Base-by-base conservation (phyloP, 1,140 invertebrate genomes). In the Sinella curviseta region DNA sequence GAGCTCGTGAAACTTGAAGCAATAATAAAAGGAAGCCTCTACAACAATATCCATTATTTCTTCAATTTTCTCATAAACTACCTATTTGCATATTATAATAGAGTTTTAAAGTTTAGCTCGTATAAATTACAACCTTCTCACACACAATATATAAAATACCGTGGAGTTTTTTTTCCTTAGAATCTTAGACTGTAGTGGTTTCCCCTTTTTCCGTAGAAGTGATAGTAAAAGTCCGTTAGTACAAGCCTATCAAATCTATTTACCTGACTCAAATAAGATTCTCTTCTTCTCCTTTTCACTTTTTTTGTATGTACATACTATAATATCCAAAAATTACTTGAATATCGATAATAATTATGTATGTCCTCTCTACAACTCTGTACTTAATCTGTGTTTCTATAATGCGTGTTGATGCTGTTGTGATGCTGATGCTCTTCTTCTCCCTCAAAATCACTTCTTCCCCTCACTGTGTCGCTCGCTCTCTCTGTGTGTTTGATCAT, bases 391-490 rank as follows among this genome's bases (percentile, higher is more conserved):
- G 39, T 48, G n/a, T 48, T 48, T 48, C 8, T 60, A 60, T 26
- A 70, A 70, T 26, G 57, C 31, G 65, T 70, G 65, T 70, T 70
- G 24, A 70, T 70, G 57, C 57, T 65, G 57, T 65, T 65, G 65
- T 70, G 65, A 14, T 33, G 65, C 65, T 70, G 31, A 31, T 70
- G 31, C 30, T 70, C 65, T 65, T 70, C 65, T 70, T n/a, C 24
- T 30, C 65, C 65, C 30, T 31, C 30, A 70, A 31, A 12, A 70
- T 70, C 65, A 70, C 65, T 70, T 70, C 65, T 70, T 70, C 65
- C 65, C 65, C 31, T 31, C 65, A 31, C 65, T 70, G 65, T 70
- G 28, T 70, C 65, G 26, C 28, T 70, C 14, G 12, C 39, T 14
- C 55, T 60, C 26, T 70, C 65, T 30, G 28, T 70, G 65, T 70